Conservation (phyloP, 2,888 invertebrate genomes). For the Vanessa cardui region DNA sequence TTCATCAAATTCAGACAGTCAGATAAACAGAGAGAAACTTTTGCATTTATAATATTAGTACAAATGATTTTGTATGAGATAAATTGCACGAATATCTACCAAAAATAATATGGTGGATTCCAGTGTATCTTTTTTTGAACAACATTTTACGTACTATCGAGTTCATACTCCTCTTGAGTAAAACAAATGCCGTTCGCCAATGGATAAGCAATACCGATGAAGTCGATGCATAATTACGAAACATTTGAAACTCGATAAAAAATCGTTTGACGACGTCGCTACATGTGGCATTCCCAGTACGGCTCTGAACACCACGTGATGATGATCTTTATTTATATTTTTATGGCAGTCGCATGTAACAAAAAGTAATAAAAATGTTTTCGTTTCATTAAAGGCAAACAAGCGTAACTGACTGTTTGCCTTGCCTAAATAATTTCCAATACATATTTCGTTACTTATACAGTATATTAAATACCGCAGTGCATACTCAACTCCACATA, state of each 20-base stretch:
- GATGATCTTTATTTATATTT: constrained; percentile 18
- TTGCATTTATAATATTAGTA: too few species aligned
- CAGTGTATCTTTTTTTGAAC: too few species aligned
- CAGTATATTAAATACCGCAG: constrained; percentile 1
- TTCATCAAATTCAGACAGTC: too few species aligned
- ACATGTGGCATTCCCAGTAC: constrained; percentile 28
- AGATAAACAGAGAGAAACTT: too few species aligned
- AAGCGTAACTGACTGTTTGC: constrained; percentile 3
- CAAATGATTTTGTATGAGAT: too few species aligned
- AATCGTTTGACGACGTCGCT: constrained; percentile 20
- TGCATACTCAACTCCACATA: background rate
- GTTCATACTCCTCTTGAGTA: background rate
- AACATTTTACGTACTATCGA: too few species aligned
- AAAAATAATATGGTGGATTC: too few species aligned
- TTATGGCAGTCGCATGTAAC: constrained; percentile 10
- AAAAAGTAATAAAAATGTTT: constrained; percentile 11
- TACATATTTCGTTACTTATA: constrained; percentile 9
- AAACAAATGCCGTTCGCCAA: background rate
- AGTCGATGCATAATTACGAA: constrained; percentile 1
- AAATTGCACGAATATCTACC: too few species aligned
- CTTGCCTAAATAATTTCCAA: background rate
- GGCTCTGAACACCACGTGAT: constrained; percentile 18
- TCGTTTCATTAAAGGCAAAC: constrained; percentile 6
- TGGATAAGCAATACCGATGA: constrained; percentile 16
- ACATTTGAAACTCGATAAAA: constrained; percentile 34